Evolutionary conservation across 2,888 invertebrate species (phyloP).

Genomic region (Nephrotoma flavescens): DNA sequence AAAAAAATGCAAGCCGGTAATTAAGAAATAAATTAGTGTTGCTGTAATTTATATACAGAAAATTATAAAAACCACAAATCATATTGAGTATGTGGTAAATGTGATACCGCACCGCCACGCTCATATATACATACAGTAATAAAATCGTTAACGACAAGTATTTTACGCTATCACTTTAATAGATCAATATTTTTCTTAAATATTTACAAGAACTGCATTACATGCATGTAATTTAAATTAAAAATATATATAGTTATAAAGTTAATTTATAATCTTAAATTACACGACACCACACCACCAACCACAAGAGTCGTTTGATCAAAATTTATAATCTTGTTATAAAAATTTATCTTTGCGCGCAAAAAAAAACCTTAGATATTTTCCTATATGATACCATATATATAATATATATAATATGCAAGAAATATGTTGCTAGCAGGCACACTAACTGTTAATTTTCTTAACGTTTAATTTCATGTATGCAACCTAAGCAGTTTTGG

Average conservation of each 20-base stretch:
- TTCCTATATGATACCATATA: neutral
- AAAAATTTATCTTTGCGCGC: neutral
- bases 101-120: neutral
- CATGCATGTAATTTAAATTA: neutral
- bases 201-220: neutral
- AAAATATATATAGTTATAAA: neutral
- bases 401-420: neutral
- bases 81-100: neutral
- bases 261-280: neutral
- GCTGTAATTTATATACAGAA: neutral
- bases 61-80: neutral
- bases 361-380: neutral
- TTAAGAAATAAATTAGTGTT: neutral
- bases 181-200: neutral
- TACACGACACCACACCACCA: neutral
- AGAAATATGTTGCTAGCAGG: neutral
- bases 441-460: neutral
- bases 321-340: neutral
- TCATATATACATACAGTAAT: neutral
- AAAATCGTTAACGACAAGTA: neutral
- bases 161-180: neutral
- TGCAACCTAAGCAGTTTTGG: conserved; percentile 24
- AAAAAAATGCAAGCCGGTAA: neutral
- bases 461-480: neutral
- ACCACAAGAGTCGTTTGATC: neutral